phyloP scores from a whole-genome alignment of 2,113 vertebrate genomes.

The Damaliscus lunatus region DNA sequence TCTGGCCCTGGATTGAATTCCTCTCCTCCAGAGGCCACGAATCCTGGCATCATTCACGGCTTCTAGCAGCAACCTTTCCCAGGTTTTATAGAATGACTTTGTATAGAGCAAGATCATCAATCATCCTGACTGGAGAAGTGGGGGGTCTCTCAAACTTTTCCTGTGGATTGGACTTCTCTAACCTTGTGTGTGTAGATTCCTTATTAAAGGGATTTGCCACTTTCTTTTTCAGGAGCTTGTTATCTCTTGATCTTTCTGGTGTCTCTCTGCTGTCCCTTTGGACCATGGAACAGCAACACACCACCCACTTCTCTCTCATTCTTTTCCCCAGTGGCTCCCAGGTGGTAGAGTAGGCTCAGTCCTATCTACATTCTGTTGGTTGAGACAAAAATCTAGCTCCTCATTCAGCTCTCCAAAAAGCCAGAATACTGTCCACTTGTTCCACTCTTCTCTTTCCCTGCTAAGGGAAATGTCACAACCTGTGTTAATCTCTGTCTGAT shows the following conservation, averaged over 20 bases:
- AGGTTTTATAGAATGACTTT: background rate
- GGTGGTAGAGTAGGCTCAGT: background rate
- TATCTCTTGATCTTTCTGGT: background rate
- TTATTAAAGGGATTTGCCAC: background rate
- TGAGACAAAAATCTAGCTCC: background rate
- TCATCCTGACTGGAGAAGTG: background rate
- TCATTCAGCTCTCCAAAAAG: background rate
- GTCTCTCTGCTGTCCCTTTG: background rate
- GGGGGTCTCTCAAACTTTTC: background rate
- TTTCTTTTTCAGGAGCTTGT: background rate
- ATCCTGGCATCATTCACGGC: background rate
- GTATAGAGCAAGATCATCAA: background rate
- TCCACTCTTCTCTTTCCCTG: background rate
- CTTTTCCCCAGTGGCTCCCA: background rate
- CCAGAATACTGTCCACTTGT: background rate
- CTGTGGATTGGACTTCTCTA: background rate
- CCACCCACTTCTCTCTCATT: background rate
- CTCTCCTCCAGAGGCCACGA: background rate
- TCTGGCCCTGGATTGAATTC: background rate
- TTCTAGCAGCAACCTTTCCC: background rate
- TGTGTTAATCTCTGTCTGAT: background rate
- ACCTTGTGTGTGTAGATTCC: background rate
- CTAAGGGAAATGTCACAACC: background rate
- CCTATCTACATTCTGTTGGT: background rate
- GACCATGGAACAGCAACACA: background rate